Percentiles rank a stretch among this genome's conserved stretches.
These are phyloP conservation scores for Microctonus brassicae DNA, from an alignment of 2,888 invertebrate species.

Conservation along the genomic window DNA sequence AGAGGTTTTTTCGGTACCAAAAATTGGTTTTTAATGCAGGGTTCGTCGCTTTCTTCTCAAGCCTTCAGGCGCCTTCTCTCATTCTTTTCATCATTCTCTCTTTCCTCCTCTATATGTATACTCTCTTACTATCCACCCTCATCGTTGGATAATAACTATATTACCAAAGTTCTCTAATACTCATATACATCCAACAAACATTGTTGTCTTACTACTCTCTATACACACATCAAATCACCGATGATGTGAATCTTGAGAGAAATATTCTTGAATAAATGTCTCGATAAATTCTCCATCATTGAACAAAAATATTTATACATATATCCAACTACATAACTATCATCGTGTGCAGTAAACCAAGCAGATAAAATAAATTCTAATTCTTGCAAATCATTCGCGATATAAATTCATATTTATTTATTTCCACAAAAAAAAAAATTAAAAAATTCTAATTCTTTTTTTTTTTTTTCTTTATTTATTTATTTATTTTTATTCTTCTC, in stretches of 20 bases:
- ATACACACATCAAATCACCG: not conserved
- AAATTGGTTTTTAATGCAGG: conserved; percentile 69
- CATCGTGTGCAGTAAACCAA: not conserved
- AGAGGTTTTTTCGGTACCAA: conserved; percentile 65
- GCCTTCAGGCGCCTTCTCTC: conserved; percentile 29
- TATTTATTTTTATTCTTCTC: not conserved
- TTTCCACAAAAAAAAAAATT: not conserved
- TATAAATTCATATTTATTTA: not conserved
- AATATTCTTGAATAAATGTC: not conserved
- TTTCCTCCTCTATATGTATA: conserved; percentile 34
- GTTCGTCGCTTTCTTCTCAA: conserved; percentile 64
- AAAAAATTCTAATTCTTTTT: not conserved
- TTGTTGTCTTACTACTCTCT: conserved; percentile 39
- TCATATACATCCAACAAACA: conserved; percentile 56
- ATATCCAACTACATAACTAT: not conserved
- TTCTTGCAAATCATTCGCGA: not conserved
- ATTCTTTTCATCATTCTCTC: conserved; percentile 27
- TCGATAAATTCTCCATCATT: conserved; percentile 2
- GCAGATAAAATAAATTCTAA: too few species aligned
- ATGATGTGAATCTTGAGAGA: not conserved
- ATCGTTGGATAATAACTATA: conserved; percentile 68
- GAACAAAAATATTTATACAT: not conserved
- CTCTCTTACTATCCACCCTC: conserved; percentile 40
- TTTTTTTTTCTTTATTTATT: not conserved
- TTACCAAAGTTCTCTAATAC: conserved; percentile 59